These are phyloP conservation scores for Paramisgurnus dabryanus DNA, from an alignment of 2,113 vertebrate genomes.

Conservation along the genomic window DNA sequence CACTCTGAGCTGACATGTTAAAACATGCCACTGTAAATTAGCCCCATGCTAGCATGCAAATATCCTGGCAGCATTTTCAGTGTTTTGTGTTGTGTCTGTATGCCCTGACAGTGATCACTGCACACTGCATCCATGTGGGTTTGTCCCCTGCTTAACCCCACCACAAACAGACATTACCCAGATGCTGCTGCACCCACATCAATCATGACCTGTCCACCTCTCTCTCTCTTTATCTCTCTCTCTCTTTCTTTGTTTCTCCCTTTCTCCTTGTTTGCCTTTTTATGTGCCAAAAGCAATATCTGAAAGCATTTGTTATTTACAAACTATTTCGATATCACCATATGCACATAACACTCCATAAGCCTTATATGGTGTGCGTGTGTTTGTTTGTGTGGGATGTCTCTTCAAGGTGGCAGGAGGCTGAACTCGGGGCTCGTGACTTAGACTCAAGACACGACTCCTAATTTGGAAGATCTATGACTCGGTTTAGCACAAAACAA, in stretches of 20 bases:
- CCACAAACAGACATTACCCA: slow-evolving; percentile 56
- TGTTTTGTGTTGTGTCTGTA: neutral
- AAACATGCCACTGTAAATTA: slow-evolving; percentile 7
- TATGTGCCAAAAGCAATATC: neutral
- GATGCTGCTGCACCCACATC: slow-evolving; percentile 53
- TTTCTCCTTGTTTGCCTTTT: neutral
- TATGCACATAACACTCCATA: neutral
- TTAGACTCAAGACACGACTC: slow-evolving; percentile 14
- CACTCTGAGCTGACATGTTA: slow-evolving; percentile 1
- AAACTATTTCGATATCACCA: neutral
- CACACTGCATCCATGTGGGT: neutral
- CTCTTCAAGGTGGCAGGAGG: neutral
- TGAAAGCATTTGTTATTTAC: neutral
- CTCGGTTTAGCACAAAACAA: neutral
- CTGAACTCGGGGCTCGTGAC: slow-evolving; percentile 8
- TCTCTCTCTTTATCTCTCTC: slow-evolving; percentile 23
- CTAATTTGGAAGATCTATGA: slow-evolving; percentile 2
- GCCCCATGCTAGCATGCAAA: neutral
- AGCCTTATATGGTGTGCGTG: neutral
- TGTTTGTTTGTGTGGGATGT: neutral
- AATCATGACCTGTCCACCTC: slow-evolving; percentile 55
- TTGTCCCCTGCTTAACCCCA: slow-evolving; percentile 49
- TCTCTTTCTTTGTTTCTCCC: neutral
- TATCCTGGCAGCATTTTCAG: neutral
- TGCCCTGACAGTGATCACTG: neutral